Evolutionary conservation across 2,113 vertebrate genomes (phyloP), one percentile per base, ranked within the genome.

Genomic region (Siphamia tubifer): DNA sequence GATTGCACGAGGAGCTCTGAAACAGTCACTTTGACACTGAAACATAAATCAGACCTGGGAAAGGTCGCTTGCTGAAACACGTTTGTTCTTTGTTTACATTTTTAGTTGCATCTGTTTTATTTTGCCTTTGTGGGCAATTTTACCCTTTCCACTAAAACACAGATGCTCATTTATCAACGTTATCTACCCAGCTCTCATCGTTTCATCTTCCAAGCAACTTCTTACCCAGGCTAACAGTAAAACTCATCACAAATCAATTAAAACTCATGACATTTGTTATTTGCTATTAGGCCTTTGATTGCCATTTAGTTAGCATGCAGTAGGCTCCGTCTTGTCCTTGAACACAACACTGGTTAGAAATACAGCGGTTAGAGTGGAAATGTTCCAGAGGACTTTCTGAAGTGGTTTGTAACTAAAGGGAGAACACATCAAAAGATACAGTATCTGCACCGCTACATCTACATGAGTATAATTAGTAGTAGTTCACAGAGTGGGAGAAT

Each of bases 281-380:
- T 64, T 56, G 45, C 44, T 36, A 45, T 63, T 54, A 67, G 60
- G 63, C 39, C 83, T 39, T 58, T 60, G 71, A 68, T 63, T 64
- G 28, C 24, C 71, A 28, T 67, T 48, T 44, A 55, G 42, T 76
- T 61, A 19, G 65, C 87, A 84, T 88, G 81, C 87, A 81, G 31
- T 12, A 54, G 38, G 38, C 49, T 74, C 30, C 53, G 54, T 62
- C 34, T 20, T 20, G 28, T 27, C 39, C 15, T 17, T 47, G 3
- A 60, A 40, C 66, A 78, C 38, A 76, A 73, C 61, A 77, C 31
- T 53, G 67, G 53, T 68, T 72, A 67, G 34, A 69, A 68, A 64
- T 64, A 74, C 31, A 71, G 34, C 3, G n/a, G 51, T 63, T 35
- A 34, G 42, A 68, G 24, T 34, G 38, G 44, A 51, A 62, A 55